These are phyloP conservation scores for Bombyx mandarina DNA, from an alignment of 1,140 invertebrate species.

Conservation along the genomic window DNA sequence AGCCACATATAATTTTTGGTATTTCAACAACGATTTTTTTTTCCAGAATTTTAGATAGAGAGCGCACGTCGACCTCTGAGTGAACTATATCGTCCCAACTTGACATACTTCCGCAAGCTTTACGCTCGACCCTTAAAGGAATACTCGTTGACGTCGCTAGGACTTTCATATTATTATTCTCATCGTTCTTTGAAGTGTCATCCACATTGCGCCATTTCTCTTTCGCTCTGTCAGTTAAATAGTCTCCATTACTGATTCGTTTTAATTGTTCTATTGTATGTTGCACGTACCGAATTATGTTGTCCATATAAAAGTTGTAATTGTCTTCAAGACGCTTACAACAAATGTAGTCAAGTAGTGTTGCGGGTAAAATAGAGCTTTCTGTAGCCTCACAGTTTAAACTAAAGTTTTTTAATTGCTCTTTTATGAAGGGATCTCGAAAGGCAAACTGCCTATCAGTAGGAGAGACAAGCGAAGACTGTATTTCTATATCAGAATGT, in stretches of 20 bases:
- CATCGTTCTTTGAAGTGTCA: conserved; percentile 2
- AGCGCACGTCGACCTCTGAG: conserved; percentile 50
- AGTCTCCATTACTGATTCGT: conserved; percentile 61
- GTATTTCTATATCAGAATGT: conserved; percentile 39
- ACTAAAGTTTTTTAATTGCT: conserved; percentile 37
- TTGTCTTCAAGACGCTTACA: conserved; percentile 51
- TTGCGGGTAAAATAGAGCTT: conserved; percentile 30
- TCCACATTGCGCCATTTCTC: conserved; percentile 47
- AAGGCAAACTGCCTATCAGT: conserved; percentile 35
- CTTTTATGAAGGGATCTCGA: conserved; percentile 37
- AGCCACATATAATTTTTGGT: conserved; percentile 41
- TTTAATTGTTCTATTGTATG: conserved; percentile 58
- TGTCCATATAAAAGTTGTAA: conserved; percentile 58
- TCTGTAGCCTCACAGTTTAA: conserved; percentile 22
- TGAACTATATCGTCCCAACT: conserved; percentile 50
- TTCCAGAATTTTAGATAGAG: conserved; percentile 45
- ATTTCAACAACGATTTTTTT: conserved; percentile 51
- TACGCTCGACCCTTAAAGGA: conserved; percentile 31
- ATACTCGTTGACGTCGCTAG: conserved; percentile 37
- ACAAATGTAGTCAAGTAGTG: conserved; percentile 49
- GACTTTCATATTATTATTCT: conserved; percentile 21
- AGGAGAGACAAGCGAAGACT: conserved; percentile 21
- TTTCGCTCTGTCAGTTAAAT: conserved; percentile 54
- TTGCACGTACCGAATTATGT: conserved; percentile 50
- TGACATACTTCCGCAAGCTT: conserved; percentile 16